A percentile compares a stretch with the other conserved stretches of the same genome.
phyloP scores from a whole-genome alignment of 2,797 vertebrate species.

The Bovichtus diacanthus region DNA sequence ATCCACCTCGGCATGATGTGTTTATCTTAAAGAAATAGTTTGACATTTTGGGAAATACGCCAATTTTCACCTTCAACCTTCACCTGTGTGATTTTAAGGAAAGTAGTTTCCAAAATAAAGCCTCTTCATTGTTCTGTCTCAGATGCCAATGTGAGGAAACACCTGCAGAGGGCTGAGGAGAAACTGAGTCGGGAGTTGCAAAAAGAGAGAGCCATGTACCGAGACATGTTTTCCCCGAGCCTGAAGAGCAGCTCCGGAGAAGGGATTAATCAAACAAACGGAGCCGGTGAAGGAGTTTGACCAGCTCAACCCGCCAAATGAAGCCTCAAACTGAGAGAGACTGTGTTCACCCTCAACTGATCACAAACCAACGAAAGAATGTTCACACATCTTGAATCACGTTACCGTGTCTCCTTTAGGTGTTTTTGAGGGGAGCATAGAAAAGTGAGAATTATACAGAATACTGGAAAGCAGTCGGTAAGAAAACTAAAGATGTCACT shows the following conservation, averaged over 20 bases:
- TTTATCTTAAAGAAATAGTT: background rate
- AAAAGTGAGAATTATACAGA: conserved; percentile 25
- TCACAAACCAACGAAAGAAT: conserved; percentile 27
- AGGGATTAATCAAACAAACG: conserved; percentile 63
- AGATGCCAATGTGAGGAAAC: conserved; percentile 89
- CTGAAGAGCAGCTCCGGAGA: conserved; percentile 47
- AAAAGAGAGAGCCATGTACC: conserved; percentile 90
- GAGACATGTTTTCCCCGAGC: conserved; percentile 89
- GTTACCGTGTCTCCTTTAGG: background rate
- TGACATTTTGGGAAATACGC: background rate
- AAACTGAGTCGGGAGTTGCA: conserved; percentile 86
- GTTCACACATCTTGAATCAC: conserved; percentile 8
- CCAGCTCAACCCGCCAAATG: conserved; percentile 31
- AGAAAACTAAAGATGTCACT: conserved; percentile 46
- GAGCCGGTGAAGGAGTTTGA: conserved; percentile 58
- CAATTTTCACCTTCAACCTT: no score
- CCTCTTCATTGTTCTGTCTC: conserved; percentile 10
- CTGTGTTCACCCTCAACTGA: conserved; percentile 28
- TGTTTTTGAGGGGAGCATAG: conserved; percentile 9
- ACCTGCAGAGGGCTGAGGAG: conserved; percentile 88
- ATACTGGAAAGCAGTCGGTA: conserved; percentile 13
- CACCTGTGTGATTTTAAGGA: background rate
- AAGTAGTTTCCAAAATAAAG: conserved; percentile 4
- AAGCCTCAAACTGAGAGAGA: conserved; percentile 45
- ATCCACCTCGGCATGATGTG: background rate